Base-by-base conservation (phyloP, 2,797 vertebrate genomes). In the Nyctalus aviator region DNA sequence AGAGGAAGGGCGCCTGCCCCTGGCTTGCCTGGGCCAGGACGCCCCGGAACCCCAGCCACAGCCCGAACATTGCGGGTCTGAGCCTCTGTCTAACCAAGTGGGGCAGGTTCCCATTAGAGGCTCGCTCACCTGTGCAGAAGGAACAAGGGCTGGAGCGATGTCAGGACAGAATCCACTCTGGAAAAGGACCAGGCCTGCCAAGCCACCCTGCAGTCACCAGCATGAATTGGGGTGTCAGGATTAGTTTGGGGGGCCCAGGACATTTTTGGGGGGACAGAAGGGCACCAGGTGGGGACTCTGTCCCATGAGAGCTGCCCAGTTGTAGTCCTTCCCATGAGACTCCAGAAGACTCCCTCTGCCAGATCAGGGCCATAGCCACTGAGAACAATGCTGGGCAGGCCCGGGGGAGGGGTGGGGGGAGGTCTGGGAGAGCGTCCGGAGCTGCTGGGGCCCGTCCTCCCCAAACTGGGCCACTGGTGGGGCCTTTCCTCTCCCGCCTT, bases 401-500 rank as follows among this genome's bases (percentile, higher is more conserved):
- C 0, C 8, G 44, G 44, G 10, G 44, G 8, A 8, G 44, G 44
- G 44, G 8, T 9, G 94, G 53, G 79, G n/a, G 86, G 89, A 41
- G 94, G 35, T 94, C 89, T 84, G 94, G 73, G 91, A 93, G 93
- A 92, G 89, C 37, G 5, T 87, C 89, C 73, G 73, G 84, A 69
- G 93, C 95, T 86, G 84, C 89, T 23, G 87, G 81, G 91, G 86
- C 88, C 94, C 50, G 79, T 50, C 25, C 13, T 6, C 9, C 78
- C 30, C 0, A 12, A 95, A 37, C 90, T 93, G 35, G 89, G 96
- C 97, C 96, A 95, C 91, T 57, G 77, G 81, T 53, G 88, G 77
- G 75, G 62, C 84, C 95, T 97, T 93, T 95, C 86, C 85, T 90
- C 88, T 92, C 73, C 76, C 0, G 66, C 66, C 72, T 69, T 0